phyloP scores from a whole-genome alignment of 2,888 invertebrate species.

The Coelopa pilipes region DNA sequence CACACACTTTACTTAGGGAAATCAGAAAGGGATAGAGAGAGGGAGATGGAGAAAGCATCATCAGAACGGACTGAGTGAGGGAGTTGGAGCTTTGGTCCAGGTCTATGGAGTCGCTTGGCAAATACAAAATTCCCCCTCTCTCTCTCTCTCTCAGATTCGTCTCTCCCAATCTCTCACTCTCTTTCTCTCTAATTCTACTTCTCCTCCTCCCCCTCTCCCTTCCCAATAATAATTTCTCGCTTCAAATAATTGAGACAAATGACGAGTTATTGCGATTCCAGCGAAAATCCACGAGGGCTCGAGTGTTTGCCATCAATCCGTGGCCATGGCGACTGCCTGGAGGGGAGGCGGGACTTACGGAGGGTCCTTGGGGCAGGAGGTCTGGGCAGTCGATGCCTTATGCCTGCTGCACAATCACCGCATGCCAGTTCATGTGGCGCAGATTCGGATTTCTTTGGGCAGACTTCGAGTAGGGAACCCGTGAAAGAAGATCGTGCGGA shows the following conservation, averaged over 20 bases:
- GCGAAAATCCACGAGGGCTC: constrained; percentile 33
- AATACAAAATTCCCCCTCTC: background rate
- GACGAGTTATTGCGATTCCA: constrained; percentile 57
- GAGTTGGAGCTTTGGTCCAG: too few species aligned
- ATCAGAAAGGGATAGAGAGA: background rate
- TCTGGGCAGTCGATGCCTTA: too few species aligned
- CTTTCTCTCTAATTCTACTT: background rate
- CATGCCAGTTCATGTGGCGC: too few species aligned
- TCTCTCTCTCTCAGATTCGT: background rate
- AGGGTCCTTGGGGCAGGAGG: too few species aligned
- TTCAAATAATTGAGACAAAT: constrained; percentile 61
- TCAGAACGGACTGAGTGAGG: background rate
- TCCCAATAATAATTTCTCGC: constrained; percentile 53
- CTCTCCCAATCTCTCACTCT: background rate
- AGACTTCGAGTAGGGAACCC: too few species aligned
- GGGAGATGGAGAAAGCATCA: background rate
- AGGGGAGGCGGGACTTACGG: too few species aligned
- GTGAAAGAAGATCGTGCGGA: too few species aligned
- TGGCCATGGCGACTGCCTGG: too few species aligned
- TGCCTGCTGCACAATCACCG: too few species aligned
- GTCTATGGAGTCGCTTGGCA: background rate
- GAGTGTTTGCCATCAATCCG: too few species aligned
- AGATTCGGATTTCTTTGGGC: too few species aligned
- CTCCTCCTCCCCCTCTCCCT: background rate
- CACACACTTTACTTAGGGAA: background rate